Percentiles rank a stretch among this genome's conserved stretches.
Evolutionary conservation across 1,140 invertebrate genomes (phyloP).

Genomic region (Lineus longissimus): DNA sequence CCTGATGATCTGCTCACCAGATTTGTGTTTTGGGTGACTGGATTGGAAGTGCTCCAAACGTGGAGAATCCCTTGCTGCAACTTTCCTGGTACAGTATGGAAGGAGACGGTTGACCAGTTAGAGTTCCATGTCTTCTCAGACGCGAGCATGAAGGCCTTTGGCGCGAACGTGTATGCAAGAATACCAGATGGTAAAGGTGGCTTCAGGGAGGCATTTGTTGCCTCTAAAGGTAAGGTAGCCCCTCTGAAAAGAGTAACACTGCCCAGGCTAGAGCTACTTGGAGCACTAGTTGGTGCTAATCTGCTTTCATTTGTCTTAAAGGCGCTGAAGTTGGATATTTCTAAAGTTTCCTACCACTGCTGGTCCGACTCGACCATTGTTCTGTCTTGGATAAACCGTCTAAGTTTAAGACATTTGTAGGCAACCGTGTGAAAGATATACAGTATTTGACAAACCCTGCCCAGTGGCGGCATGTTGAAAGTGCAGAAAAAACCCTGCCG

Average conservation of each 20-base stretch:
- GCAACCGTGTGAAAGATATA: too few species aligned
- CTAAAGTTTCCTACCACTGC: too few species aligned
- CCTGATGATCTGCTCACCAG: neutral
- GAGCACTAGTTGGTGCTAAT: neutral
- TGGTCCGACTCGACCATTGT: too few species aligned
- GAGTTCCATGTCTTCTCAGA: neutral
- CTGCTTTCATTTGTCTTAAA: neutral
- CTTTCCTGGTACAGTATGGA: neutral
- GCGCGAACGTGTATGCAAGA: neutral
- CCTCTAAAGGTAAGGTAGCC: neutral
- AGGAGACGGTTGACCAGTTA: too few species aligned
- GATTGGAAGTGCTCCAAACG: neutral
- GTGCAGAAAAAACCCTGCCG: too few species aligned
- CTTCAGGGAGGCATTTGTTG: neutral
- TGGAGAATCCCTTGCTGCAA: neutral
- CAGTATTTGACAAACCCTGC: too few species aligned
- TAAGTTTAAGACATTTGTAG: too few species aligned
- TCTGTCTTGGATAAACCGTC: too few species aligned
- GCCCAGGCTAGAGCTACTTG: conserved; percentile 5
- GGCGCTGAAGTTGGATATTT: neutral
- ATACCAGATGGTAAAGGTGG: neutral
- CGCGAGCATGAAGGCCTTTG: neutral
- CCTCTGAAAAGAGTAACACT: neutral
- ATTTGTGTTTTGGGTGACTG: neutral
- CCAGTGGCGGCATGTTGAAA: too few species aligned